Base-by-base conservation (phyloP, 2,113 vertebrate species). In the Grantiella picta region DNA sequence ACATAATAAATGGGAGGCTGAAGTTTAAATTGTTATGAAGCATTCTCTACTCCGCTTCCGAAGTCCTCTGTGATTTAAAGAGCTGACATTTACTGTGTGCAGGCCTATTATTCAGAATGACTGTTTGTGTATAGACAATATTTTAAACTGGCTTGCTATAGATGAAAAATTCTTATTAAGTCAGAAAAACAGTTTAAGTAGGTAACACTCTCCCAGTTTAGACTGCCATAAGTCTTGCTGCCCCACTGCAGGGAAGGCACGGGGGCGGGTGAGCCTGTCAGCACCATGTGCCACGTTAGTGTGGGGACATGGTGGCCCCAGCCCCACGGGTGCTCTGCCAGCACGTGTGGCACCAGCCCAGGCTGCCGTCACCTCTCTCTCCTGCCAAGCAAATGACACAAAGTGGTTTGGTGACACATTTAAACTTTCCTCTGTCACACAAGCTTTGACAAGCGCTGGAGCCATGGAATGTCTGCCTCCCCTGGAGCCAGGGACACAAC, bases 81-180 rank as follows among this genome's bases (percentile, higher is more conserved):
- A 98, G 98, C 98, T 99, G 99, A 99, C 99, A 99, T 99, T 99
- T 99, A 98, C 98, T 98, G 98, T 98, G 98, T 97, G 98, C 98
- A 98, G 98, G 98, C 98, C 99, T 99, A 99, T 99, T 99, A 99
- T 99, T 99, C 99, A 99, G 99, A 99, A 98, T 99, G 98, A 99
- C 99, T 99, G 98, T 99, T 99, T 99, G 98, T 99, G 98, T 99
- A 99, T 98, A 98, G 99, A 99, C 98, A 98, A 96, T 98, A 98
- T 99, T 99, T 99, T 99, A 99, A 98, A 98, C 98, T 97, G 98
- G 98, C 98, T 98, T 96, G 97, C 96, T 97, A 91, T 94, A 98
- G 98, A 99, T 98, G 98, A 99, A 98, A 99, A 98, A 98, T 98
- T 98, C 98, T 98, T 98, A 98, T 98, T 98, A 98, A 98, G 97